A percentile compares a stretch with the other conserved stretches of the same genome.
Evolutionary conservation across 1,140 invertebrate species (phyloP).

Genomic region (Daktulosphaira vitifoliae): DNA sequence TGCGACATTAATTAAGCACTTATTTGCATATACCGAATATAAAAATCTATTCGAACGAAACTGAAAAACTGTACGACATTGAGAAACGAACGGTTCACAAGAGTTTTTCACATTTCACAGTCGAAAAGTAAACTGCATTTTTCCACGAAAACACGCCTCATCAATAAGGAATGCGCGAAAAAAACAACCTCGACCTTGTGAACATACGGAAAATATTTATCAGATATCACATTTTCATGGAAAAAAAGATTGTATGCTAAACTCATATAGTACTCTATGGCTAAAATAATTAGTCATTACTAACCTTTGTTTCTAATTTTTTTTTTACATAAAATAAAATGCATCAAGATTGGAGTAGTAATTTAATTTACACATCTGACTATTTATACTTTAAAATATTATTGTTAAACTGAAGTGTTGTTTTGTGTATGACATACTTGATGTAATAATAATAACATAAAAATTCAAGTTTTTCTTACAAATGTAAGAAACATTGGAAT

Average conservation of each 20-base stretch:
- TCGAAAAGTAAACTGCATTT: constrained; percentile 9
- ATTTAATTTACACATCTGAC: too few relatives aligned
- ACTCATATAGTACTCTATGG: too few relatives aligned
- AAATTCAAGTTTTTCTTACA: too few relatives aligned
- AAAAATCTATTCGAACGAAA: neutral
- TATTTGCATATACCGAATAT: neutral
- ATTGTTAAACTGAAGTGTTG: too few relatives aligned
- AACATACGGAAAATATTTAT: constrained; percentile 12
- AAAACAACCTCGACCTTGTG: constrained; percentile 27
- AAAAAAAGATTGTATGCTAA: too few relatives aligned
- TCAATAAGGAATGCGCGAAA: constrained; percentile 18
- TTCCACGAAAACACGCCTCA: constrained; percentile 33
- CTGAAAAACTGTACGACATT: neutral
- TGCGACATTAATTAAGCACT: constrained; percentile 9
- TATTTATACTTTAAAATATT: too few relatives aligned
- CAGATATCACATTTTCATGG: constrained; percentile 17
- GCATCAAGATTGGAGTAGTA: too few relatives aligned
- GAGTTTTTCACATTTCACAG: neutral
- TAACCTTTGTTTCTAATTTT: neutral
- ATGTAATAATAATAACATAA: too few relatives aligned
- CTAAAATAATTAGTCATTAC: too few relatives aligned
- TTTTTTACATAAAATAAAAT: neutral
- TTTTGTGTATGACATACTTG: too few relatives aligned
- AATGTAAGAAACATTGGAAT: too few relatives aligned
- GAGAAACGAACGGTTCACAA: neutral